These are phyloP conservation scores for Chymomyza fuscimana DNA, from an alignment of 2,888 invertebrate species.

Conservation along the genomic window DNA sequence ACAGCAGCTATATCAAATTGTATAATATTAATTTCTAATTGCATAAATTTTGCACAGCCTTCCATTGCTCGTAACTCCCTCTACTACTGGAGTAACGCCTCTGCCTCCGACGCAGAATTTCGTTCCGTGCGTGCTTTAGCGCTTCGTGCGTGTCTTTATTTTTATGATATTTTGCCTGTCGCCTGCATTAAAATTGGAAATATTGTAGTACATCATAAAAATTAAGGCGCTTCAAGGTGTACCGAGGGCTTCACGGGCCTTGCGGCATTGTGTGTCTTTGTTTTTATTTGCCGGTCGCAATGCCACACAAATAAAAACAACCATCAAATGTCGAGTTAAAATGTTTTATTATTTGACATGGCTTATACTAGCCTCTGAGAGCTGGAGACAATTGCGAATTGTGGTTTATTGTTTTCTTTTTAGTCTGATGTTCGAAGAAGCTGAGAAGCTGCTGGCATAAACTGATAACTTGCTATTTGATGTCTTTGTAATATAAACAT, in stretches of 20 bases:
- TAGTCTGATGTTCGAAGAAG: constrained; percentile 49
- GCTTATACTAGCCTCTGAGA: constrained; percentile 31
- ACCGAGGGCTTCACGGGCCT: constrained; percentile 17
- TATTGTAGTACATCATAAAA: constrained; percentile 51
- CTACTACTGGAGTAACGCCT: constrained; percentile 14
- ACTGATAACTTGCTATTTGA: constrained; percentile 41
- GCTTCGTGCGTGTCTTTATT: constrained; percentile 11
- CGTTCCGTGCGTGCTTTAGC: neutral
- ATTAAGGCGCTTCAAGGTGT: constrained; percentile 68
- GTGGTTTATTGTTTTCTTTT: constrained; percentile 55
- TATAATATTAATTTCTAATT: constrained; percentile 78
- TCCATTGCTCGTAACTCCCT: constrained; percentile 40
- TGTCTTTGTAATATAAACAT: constrained; percentile 55
- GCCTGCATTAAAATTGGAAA: constrained; percentile 38
- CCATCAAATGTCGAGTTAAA: constrained; percentile 76
- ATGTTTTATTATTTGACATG: constrained; percentile 70
- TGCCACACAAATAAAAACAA: constrained; percentile 75
- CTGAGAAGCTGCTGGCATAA: constrained; percentile 15
- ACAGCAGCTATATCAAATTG: constrained; percentile 57
- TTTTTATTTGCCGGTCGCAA: constrained; percentile 73
- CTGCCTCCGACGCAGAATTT: no score
- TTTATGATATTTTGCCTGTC: constrained; percentile 42
- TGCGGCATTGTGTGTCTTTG: constrained; percentile 31
- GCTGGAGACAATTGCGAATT: constrained; percentile 60
- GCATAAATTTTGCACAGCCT: constrained; percentile 71